phyloP scores from a whole-genome alignment of 2,797 vertebrate genomes.

The Diceros bicornis region DNA sequence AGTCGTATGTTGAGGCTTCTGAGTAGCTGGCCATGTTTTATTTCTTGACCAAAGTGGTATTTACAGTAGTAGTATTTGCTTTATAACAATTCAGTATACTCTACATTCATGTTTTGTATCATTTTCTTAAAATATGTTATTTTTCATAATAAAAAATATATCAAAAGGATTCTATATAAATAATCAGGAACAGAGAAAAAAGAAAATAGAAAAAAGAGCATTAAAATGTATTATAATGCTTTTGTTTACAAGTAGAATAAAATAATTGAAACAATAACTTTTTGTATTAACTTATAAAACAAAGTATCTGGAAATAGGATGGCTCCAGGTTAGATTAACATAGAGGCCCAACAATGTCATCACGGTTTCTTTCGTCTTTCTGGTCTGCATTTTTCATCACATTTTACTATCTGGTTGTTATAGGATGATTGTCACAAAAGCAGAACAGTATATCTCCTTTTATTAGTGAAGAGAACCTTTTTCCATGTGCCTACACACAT shows the following conservation, averaged over 20 bases:
- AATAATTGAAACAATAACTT: background rate
- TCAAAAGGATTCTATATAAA: background rate
- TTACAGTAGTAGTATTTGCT: background rate
- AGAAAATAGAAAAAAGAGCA: background rate
- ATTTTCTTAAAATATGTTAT: background rate
- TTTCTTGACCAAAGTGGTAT: background rate
- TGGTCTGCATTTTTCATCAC: background rate
- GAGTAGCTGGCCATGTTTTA: background rate
- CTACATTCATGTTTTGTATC: background rate
- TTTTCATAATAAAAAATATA: background rate
- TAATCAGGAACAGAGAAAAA: slow-evolving; percentile 6
- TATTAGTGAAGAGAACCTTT: background rate
- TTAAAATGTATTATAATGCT: background rate
- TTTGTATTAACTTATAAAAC: background rate
- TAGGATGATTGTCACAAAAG: background rate
- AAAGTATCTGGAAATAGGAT: background rate
- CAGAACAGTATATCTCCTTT: background rate
- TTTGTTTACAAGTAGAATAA: background rate
- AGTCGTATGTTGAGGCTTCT: background rate
- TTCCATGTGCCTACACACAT: background rate
- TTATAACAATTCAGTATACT: background rate
- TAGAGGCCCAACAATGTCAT: background rate
- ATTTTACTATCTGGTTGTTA: background rate
- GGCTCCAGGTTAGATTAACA: background rate
- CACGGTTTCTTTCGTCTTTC: background rate